Evolutionary conservation across 1,140 invertebrate species (phyloP), one percentile per base, ranked within the genome.

Genomic region (Plodia interpunctella): DNA sequence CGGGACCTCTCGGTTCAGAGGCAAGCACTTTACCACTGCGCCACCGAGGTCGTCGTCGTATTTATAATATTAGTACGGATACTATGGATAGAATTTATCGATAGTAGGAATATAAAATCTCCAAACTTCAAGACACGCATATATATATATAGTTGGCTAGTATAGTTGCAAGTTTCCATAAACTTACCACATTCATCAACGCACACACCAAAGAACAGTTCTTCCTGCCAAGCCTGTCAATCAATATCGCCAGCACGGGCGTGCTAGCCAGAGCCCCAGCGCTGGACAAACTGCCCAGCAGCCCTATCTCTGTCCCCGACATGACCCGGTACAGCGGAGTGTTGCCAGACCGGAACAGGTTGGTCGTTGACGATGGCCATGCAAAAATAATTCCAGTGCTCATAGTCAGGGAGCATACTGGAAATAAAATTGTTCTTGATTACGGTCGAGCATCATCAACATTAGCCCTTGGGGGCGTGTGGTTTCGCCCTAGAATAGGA

Each of bases 161-260:
- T n/a, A n/a, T n/a, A n/a, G n/a, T n/a, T n/a, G n/a, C n/a, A n/a
- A n/a, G n/a, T n/a, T n/a, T n/a, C n/a, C n/a, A n/a, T 20, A 21
- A 13, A 74, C 71, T 77, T 58, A 82, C 79, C 65, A 77, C 61
- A 69, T 72, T 72, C 13, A 58, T 49, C 8, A 76, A 3, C 17
- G 67, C 60, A 19, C 72, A 70, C 1, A 71, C 0, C 0, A 83
- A 30, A 10, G 70, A 63, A n/a, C 62, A 71, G 18, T 75, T 57
- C 32, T 84, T 87, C 52, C 82, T 63, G 2, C 84, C 84, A 5
- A 87, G 44, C 5, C 53, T 60, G 19, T 87, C 81, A 11, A 86
- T 44, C 8, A 80, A 32, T 2, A 70, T 60, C 0, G 76, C 73
- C 30, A 68, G 60, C 0, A 79, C 49, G 0, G 81, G 80, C 0